These are phyloP conservation scores for Ceuthmochares aereus DNA, from an alignment of 2,113 vertebrate species.

Conservation along the genomic window DNA sequence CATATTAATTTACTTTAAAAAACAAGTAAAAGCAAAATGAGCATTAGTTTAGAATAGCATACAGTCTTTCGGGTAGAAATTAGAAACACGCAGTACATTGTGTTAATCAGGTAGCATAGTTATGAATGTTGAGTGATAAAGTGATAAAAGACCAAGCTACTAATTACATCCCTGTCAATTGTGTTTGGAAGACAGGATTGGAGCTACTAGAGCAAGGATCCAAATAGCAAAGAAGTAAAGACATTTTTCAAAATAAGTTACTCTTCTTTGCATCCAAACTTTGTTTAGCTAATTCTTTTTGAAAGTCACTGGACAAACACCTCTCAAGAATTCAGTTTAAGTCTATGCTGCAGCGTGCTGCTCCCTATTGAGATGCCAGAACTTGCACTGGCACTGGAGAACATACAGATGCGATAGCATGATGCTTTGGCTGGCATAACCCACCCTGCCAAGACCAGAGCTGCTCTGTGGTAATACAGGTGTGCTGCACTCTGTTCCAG, in stretches of 20 bases:
- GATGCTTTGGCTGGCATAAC: not conserved
- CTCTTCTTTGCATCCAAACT: not conserved
- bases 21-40: not conserved
- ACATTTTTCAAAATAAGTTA: not conserved
- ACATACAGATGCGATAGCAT: accelerated
- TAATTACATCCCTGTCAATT: not conserved
- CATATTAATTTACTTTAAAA: not conserved
- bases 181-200: not conserved
- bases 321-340: not conserved
- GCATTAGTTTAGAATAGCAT: not conserved
- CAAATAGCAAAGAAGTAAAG: not conserved
- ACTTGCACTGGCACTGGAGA: not conserved
- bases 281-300: not conserved
- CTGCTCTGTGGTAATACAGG: not conserved
- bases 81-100: not conserved
- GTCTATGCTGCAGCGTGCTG: not conserved
- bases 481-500: not conserved
- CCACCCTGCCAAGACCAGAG: not conserved
- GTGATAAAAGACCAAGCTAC: not conserved
- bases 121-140: not conserved
- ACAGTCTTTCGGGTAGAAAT: not conserved
- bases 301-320: not conserved
- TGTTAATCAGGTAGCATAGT: not conserved
- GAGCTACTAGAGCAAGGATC: not conserved
- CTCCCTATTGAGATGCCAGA: not conserved